These are phyloP conservation scores for Matsumyia berberina DNA, from an alignment of 2,888 invertebrate species.

Conservation along the genomic window DNA sequence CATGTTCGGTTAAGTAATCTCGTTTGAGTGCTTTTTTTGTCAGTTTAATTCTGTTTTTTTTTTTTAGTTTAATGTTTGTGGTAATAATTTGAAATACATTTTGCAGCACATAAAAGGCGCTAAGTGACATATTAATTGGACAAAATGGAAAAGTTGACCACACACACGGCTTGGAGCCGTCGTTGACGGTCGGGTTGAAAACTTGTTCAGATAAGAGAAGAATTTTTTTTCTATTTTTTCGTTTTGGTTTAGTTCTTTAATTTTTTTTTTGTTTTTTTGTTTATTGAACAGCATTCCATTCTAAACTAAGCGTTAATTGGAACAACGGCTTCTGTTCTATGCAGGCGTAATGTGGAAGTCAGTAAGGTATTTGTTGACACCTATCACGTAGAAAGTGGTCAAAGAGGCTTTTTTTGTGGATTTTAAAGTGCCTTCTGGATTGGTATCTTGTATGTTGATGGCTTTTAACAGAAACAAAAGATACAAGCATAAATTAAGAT, in stretches of 20 bases:
- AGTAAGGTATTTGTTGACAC: slow-evolving; percentile 64
- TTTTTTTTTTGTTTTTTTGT: slow-evolving; percentile 8
- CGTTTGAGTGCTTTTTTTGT: slow-evolving; percentile 16
- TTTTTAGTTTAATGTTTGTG: slow-evolving; percentile 18
- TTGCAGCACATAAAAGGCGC: slow-evolving; percentile 66
- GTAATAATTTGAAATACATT: slow-evolving; percentile 45
- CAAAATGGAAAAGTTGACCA: slow-evolving; percentile 58
- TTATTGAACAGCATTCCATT: slow-evolving; percentile 58
- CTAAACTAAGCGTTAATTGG: slow-evolving; percentile 65
- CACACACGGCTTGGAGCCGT: slow-evolving; percentile 27
- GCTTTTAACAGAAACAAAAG: slow-evolving; percentile 39
- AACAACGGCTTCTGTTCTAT: slow-evolving; percentile 61
- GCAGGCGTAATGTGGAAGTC: slow-evolving; percentile 63
- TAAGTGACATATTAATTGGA: slow-evolving; percentile 67
- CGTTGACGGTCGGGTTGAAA: slow-evolving; percentile 7
- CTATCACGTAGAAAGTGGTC: slow-evolving; percentile 48
- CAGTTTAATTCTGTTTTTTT: slow-evolving; percentile 3
- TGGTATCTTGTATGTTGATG: slow-evolving; percentile 9
- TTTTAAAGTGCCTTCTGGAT: background rate
- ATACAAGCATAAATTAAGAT: slow-evolving; percentile 45
- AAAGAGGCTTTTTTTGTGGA: slow-evolving; percentile 9
- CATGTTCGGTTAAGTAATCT: slow-evolving; percentile 65
- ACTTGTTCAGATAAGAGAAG: slow-evolving; percentile 46
- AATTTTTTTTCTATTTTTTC: slow-evolving; percentile 24
- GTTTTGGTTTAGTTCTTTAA: slow-evolving; percentile 22